Evolutionary conservation across 2,797 vertebrate genomes (phyloP), one percentile per base, ranked within the genome.

Genomic region (Phylloscopus collybita): DNA sequence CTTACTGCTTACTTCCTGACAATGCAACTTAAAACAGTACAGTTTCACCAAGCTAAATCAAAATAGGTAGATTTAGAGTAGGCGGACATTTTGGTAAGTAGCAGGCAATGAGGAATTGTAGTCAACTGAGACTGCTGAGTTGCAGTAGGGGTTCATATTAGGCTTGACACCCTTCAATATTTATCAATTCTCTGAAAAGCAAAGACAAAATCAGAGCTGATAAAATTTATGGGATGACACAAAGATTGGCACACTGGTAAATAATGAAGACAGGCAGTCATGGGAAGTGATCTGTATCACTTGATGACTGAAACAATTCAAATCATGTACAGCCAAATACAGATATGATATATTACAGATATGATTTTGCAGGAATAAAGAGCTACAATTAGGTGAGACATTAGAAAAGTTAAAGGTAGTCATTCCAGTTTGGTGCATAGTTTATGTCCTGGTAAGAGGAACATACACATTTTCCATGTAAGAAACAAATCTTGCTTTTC

Each of bases 221-320:
- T 87, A 80, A 94, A 92, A 96, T 80, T 62, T 93, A 50, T 67
- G 27, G 85, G 50, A 88, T 94, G 93, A 90, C 93, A 93, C 72
- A 96, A 91, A 95, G 95, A 94, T 91, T 96, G 92, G 71, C 91
- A 93, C 53, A 73, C 61, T 29, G n/a, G 91, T 83, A 94, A 94
- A 93, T 93, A 92, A 89, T 82, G 87, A 88, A 91, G 94, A 92
- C 87, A 95, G 69, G 80, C 85, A 96, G 95, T 86, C 88, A 90
- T 54, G 61, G 57, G 78, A 92, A 93, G 54, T 87, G 85, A 92
- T 95, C 87, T 88, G 61, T 71, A 83, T 72, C 80, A 44, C 42
- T 90, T 86, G 82, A 93, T 79, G 92, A 59, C 82, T 91, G 80
- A 85, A 80, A 34, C 0, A 2, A 71, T 90, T 91, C 79, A 90